Percentiles rank a stretch among this genome's conserved stretches.
These are phyloP conservation scores for Lymantria dispar DNA, from an alignment of 2,888 invertebrate species.

Conservation along the genomic window DNA sequence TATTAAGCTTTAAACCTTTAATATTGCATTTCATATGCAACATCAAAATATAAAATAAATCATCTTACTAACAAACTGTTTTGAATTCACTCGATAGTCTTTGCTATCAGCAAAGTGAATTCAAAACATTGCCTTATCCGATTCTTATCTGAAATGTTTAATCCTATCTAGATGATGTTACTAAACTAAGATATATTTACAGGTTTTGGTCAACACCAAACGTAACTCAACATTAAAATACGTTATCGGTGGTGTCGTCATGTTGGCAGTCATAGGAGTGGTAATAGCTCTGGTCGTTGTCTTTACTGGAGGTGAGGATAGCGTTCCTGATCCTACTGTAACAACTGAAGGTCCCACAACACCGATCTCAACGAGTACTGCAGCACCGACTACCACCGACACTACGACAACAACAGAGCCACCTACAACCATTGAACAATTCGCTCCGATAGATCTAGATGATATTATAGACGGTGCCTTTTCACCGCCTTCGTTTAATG, in stretches of 20 bases:
- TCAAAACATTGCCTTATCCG: not conserved
- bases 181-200: conserved; percentile 12
- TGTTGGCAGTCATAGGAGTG: conserved; percentile 81
- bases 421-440: not conserved
- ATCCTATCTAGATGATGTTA: not conserved
- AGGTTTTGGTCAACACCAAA: conserved; percentile 85
- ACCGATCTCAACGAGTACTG: conserved; percentile 23
- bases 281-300: conserved; percentile 84
- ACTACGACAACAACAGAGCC: conserved; percentile 16
- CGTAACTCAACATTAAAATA: conserved; percentile 80
- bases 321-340: conserved; percentile 47
- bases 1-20: no score
- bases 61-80: no score
- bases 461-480: conserved; percentile 88
- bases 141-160: not conserved
- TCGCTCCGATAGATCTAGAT: conserved; percentile 79
- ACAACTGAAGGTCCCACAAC: conserved; percentile 44
- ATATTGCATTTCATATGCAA: no score
- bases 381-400: not conserved
- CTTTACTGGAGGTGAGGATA: conserved; percentile 64
- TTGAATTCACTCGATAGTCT: no score
- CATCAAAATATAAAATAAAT: no score
- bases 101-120: not conserved
- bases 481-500: conserved; percentile 87
- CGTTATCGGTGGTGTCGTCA: conserved; percentile 78